Conservation (phyloP, 2,888 invertebrate species). For the Calephelis perditalis region DNA sequence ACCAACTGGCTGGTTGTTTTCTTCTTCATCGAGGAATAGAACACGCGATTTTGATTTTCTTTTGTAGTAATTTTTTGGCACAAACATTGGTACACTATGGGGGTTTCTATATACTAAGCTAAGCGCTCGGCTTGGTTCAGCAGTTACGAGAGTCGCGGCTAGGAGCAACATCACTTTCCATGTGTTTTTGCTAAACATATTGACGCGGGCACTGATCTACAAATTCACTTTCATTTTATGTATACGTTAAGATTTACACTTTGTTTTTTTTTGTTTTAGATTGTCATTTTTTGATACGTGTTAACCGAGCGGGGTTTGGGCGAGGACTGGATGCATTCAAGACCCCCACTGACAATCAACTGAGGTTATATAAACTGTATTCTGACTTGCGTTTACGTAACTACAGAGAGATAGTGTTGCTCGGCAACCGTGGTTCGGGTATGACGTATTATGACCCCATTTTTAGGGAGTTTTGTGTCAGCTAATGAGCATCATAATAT, state of each 20-base stretch:
- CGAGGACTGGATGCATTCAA: constrained; percentile 37
- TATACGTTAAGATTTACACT: constrained; percentile 2
- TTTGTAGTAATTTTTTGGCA: constrained; percentile 49
- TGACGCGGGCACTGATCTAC: constrained; percentile 63
- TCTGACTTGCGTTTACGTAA: constrained; percentile 41
- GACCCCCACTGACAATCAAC: constrained; percentile 34
- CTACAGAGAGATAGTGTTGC: constrained; percentile 35
- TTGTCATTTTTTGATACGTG: constrained; percentile 36
- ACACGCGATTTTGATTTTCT: constrained; percentile 48
- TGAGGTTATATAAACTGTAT: constrained; percentile 39
- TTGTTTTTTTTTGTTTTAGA: constrained; percentile 32
- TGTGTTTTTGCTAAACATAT: constrained; percentile 68
- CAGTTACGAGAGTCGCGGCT: constrained; percentile 51
- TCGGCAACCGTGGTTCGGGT: constrained; percentile 34
- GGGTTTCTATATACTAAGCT: constrained; percentile 56
- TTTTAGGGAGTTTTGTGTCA: constrained; percentile 17
- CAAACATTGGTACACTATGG: constrained; percentile 56
- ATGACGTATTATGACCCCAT: constrained; percentile 28
- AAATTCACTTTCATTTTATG: constrained; percentile 69
- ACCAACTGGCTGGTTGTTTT: constrained; percentile 52
- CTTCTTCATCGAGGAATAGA: constrained; percentile 60
- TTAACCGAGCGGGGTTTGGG: constrained; percentile 33
- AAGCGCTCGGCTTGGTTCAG: constrained; percentile 63
- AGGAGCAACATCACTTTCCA: constrained; percentile 71
- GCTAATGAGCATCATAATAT: neutral